These are phyloP conservation scores for Antechinus flavipes DNA, from an alignment of 2,113 vertebrate genomes.

Conservation along the genomic window DNA sequence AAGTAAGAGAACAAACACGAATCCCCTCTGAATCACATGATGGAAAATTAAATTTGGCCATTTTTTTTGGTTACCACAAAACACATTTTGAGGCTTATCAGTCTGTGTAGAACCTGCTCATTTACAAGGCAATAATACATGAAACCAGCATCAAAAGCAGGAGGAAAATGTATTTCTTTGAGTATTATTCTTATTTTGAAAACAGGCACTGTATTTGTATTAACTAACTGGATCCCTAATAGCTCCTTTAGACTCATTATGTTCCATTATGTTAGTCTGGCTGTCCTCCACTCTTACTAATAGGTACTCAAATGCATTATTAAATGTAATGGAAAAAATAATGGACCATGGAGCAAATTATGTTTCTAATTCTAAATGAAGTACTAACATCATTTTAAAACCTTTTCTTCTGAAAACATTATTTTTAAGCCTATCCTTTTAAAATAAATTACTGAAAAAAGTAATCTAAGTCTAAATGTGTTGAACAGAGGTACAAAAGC, in stretches of 20 bases:
- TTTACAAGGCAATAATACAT: constrained; percentile 24
- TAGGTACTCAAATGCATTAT: constrained; percentile 24
- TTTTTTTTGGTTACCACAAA: neutral
- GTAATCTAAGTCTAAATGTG: neutral
- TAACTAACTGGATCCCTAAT: neutral
- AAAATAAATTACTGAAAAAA: neutral
- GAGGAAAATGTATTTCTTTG: neutral
- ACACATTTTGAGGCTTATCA: neutral
- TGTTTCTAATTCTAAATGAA: constrained; percentile 25
- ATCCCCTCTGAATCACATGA: neutral
- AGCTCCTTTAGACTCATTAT: neutral
- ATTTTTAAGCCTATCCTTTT: constrained; percentile 12
- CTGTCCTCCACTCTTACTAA: constrained; percentile 16
- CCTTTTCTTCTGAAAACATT: constrained; percentile 25
- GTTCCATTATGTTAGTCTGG: neutral
- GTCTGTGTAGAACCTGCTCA: neutral
- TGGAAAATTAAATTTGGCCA: neutral
- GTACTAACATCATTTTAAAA: neutral
- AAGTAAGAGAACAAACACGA: neutral
- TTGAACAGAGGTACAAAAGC: neutral
- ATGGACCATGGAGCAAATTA: constrained; percentile 24
- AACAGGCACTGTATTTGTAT: constrained; percentile 14
- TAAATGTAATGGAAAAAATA: neutral
- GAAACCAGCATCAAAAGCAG: neutral
- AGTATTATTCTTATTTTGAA: neutral